These are phyloP conservation scores for Caradrina clavipalpis DNA, from an alignment of 2,888 invertebrate species.

Conservation along the genomic window DNA sequence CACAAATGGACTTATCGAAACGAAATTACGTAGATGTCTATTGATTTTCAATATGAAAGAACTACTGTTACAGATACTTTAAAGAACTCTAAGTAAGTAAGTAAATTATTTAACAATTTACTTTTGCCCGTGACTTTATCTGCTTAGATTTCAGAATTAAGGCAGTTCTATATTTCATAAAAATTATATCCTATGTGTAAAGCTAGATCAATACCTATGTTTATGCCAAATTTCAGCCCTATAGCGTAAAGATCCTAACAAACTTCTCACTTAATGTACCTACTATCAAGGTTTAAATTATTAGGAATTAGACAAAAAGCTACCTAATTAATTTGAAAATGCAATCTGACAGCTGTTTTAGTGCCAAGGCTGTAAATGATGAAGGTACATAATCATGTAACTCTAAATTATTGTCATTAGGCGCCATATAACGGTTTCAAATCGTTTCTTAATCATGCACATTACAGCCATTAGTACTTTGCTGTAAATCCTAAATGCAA, in stretches of 20 bases:
- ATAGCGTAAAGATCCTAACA: too few relatives aligned
- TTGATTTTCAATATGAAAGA: background rate
- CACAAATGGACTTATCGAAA: background rate
- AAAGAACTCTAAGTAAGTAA: too few relatives aligned
- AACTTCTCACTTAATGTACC: too few relatives aligned
- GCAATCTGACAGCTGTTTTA: background rate
- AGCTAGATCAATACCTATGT: too few relatives aligned
- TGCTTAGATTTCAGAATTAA: too few relatives aligned
- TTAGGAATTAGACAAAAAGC: background rate
- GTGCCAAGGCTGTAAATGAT: slow-evolving; percentile 23
- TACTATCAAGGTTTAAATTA: too few relatives aligned
- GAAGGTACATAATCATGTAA: slow-evolving; percentile 1
- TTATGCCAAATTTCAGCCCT: too few relatives aligned
- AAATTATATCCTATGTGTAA: too few relatives aligned
- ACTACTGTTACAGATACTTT: too few relatives aligned
- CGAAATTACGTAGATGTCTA: background rate
- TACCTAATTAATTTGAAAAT: background rate
- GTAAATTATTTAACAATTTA: too few relatives aligned
- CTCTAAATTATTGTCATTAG: slow-evolving; percentile 8
- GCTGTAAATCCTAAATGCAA: background rate
- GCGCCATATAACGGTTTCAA: background rate
- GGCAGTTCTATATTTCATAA: too few relatives aligned
- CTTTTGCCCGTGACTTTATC: too few relatives aligned
- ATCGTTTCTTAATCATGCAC: background rate
- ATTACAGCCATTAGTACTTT: background rate